These are phyloP conservation scores for Henricia sp. DNA, from an alignment of 53 echinoderm and acorn worm species.

Conservation along the genomic window DNA sequence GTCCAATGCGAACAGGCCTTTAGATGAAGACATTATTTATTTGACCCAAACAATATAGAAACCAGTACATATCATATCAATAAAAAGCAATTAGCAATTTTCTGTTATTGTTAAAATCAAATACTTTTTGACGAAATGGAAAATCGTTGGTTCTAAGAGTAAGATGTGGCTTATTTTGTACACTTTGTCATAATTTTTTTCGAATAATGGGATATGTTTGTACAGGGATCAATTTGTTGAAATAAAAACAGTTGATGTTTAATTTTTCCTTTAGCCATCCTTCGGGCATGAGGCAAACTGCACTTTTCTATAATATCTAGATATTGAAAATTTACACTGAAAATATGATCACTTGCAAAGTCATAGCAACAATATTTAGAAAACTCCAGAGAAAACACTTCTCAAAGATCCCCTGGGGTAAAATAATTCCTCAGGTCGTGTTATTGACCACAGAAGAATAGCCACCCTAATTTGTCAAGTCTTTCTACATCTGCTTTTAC, in stretches of 20 bases:
- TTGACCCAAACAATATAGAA: too few species aligned
- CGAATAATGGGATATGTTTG: neutral
- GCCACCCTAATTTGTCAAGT: conserved; percentile 7
- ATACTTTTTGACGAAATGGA: too few species aligned
- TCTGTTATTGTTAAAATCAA: too few species aligned
- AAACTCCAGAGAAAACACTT: conserved; percentile 54
- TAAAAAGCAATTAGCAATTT: too few species aligned
- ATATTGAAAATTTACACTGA: conserved; percentile 18
- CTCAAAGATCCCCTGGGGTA: conserved; percentile 22
- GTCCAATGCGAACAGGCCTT: too few species aligned
- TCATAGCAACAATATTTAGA: conserved; percentile 52
- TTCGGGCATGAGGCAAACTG: conserved; percentile 1
- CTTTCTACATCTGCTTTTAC: conserved; percentile 36
- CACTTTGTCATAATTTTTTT: too few species aligned
- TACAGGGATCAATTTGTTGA: conserved; percentile 36
- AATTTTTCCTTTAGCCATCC: neutral
- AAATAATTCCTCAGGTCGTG: conserved; percentile 3
- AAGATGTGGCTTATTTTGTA: too few species aligned
- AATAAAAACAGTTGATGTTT: conserved; percentile 40
- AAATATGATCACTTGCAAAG: conserved; percentile 41
- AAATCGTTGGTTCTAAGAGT: too few species aligned
- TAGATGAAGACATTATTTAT: too few species aligned
- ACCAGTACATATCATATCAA: too few species aligned
- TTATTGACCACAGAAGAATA: conserved; percentile 10
- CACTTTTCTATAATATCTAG: conserved; percentile 5